Base-by-base conservation (phyloP, 2,888 invertebrate genomes). In the Argynnis bischoffii region DNA sequence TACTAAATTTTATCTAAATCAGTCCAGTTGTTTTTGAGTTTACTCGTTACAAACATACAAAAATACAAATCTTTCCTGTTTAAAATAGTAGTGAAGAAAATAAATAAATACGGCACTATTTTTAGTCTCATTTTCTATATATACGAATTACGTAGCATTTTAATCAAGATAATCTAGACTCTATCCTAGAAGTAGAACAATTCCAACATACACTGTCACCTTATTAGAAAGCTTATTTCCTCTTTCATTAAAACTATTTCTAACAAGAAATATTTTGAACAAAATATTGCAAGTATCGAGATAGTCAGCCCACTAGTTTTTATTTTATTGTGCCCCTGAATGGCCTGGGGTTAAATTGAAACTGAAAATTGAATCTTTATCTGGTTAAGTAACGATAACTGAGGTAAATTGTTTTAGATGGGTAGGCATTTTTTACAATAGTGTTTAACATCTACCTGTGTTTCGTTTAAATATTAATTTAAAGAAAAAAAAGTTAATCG, bases 191-290 rank as follows among this genome's bases (percentile, higher is more conserved):
- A 41, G 11, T 11, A 59, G n/a, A 64, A n/a, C 50, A 41, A 18
- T 46, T 46, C 50, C 21, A 51, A 6, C 35, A 35, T 51, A 56
- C 35, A 41, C 55, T 46, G n/a, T 41, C 41, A 64, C 48, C 56
- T 64, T 64, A 64, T 64, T 18, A n/a, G 35, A 51, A 56, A 64
- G n/a, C 41, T 64, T 50, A 64, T 64, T 64, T 64, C 64, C 64
- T 64, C 16, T 56, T 51, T 41, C 41, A 64, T 64, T 64, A 56
- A 31, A 64, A 56, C 21, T 64, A 46, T 50, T 64, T 35, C 35
- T 50, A 50, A 56, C 50, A 14, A 51, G 50, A 64, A 56, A 64
- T 51, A 64, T 51, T 64, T 56, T 64, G 11, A 64, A 51, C 56
- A 56, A 56, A 64, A 64, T 64, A 64, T 64, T 56, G 56, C 63